Conservation (phyloP, 1,140 invertebrate genomes). For the Centruroides sculpturatus region DNA sequence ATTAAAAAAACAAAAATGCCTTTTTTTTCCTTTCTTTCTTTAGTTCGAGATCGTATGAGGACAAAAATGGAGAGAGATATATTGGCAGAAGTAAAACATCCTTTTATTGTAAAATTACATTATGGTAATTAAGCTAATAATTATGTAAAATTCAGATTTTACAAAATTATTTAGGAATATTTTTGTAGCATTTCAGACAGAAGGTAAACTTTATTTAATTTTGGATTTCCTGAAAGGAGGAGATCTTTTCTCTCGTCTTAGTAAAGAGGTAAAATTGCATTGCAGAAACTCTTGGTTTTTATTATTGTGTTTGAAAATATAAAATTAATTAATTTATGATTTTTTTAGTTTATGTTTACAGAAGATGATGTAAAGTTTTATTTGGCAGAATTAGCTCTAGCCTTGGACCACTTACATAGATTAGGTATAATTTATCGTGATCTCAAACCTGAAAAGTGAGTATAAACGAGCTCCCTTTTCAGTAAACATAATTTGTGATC, state of each 20-base stretch:
- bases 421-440: conserved; percentile 97
- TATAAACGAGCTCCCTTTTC: neutral
- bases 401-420: conserved; percentile 91
- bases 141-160: neutral
- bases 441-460: conserved; percentile 93
- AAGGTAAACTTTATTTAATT: conserved; percentile 96
- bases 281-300: neutral
- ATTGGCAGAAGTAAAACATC: conserved; percentile 92
- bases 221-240: conserved; percentile 90
- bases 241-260: conserved; percentile 84
- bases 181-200: conserved; percentile 83
- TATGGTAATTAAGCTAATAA: conserved; percentile 43
- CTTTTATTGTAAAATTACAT: conserved; percentile 94
- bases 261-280: conserved; percentile 65
- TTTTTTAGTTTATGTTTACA: conserved; percentile 89
- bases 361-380: conserved; percentile 99
- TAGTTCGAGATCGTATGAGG: conserved; percentile 82
- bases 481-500: neutral
- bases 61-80: conserved; percentile 98
- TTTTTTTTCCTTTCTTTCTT: conserved; percentile 20
- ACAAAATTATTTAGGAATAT: conserved; percentile 3
- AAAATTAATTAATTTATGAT: too few relatives aligned
- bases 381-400: conserved; percentile 89
- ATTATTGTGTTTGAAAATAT: neutral
- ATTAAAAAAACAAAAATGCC: neutral